phyloP scores from a whole-genome alignment of 2,113 vertebrate species.

The Syrrhaptes paradoxus region DNA sequence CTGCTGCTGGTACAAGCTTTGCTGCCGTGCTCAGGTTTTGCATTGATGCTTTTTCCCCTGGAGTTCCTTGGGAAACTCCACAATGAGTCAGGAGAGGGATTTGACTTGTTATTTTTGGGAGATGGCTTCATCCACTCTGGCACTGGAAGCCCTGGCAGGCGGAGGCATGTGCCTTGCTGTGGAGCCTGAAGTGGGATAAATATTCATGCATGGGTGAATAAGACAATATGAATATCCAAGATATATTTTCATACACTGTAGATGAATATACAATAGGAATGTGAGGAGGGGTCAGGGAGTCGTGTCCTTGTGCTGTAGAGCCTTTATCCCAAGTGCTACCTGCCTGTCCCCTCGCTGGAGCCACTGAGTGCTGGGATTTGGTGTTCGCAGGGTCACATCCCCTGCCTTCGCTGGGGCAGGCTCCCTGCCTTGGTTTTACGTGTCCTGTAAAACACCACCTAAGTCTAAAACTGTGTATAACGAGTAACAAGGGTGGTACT shows the following conservation, averaged over 20 bases:
- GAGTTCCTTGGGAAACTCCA: background rate
- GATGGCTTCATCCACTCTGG: background rate
- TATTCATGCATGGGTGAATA: background rate
- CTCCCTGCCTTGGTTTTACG: background rate
- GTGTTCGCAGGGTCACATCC: rapidly evolving
- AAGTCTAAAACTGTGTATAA: background rate
- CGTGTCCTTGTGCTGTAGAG: background rate
- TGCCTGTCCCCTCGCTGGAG: background rate
- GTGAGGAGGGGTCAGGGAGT: background rate
- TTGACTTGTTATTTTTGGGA: background rate
- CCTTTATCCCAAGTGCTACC: background rate
- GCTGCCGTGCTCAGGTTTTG: background rate
- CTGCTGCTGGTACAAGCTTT: background rate
- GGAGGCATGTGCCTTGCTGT: background rate
- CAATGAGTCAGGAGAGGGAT: background rate
- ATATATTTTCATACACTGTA: background rate
- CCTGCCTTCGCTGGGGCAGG: background rate
- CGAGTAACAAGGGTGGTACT: background rate
- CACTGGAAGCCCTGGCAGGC: background rate
- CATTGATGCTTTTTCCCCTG: background rate
- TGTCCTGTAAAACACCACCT: background rate
- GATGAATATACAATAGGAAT: background rate
- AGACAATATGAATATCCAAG: background rate
- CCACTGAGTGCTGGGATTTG: background rate
- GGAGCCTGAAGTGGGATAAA: background rate